Base-by-base conservation (phyloP, 2,888 invertebrate species). In the Yponomeuta evonymella region DNA sequence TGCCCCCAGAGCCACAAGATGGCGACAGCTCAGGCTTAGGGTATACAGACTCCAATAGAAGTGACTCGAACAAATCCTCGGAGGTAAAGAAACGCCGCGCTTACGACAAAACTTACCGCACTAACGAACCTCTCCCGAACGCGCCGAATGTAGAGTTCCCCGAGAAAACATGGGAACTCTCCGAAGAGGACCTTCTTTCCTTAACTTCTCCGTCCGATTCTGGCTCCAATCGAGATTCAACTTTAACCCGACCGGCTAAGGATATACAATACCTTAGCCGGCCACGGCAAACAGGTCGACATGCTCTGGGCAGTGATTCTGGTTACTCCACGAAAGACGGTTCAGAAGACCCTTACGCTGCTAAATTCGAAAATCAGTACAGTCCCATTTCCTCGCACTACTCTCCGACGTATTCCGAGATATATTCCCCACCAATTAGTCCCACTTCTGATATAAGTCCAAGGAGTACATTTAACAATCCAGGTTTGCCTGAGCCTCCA, bases 81-180 rank as follows among this genome's bases (percentile, higher is more conserved):
- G 88, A 93, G 9, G 73, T 79, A 67, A 95, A 94, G 87, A 95
- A 95, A 84, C 94, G 95, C 77, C 93, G 95, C 76, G 94, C 93
- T 76, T 97, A 97, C 84, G 97, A 97, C 81, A 95, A 94, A 85
- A 95, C 95, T 70, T 98, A 98, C 85, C 94, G 95, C 76, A 98
- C 97, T 11, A 93, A 97, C 81, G 97, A 98, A 89, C 97, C 97
- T 70, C 87, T 97, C 75, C 93, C 94, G 0, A 93, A 94, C 75
- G 94, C 95, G 79, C 96, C 97, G 64, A 93, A 95, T 74, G 93
- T 95, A 77, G 96, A 96, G 73, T 97, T 97, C 88, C 96, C 96
- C 76, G 95, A 96, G 75, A 96, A 96, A 86, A 94, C 94, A 73
- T 96, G 96, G 95, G 96, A 96, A 83, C 86, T 96, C 71, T 95